Base-by-base conservation (phyloP, 2,797 vertebrate genomes). In the Champsocephalus gunnari region DNA sequence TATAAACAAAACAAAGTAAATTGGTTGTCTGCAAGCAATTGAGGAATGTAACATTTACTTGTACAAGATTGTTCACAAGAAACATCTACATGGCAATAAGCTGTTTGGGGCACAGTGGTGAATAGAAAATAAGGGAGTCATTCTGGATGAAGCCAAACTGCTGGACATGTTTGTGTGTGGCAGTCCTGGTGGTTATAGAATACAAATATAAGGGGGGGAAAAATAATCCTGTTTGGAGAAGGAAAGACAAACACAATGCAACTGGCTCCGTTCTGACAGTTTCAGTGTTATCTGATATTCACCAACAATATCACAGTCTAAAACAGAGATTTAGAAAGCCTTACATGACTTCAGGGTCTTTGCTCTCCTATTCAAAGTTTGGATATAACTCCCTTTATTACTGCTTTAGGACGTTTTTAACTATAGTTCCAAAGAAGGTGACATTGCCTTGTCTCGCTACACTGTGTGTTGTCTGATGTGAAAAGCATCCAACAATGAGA, bases 111-210 rank as follows among this genome's bases (percentile, higher is more conserved):
- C 63, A 10, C 43, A 21, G 70, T 0, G 7, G 73, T 76, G 44
- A 47, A 2, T 2, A 28, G 44, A 54, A 41, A 55, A n/a, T 28
- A 32, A 48, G 21, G 54, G 49, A 47, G 56, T n/a, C 19, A 54
- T 10, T 56, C 41, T 66, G 62, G 51, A 70, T 17, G 57, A 55
- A 69, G 79, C 51, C 53, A 34, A 12, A 28, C 44, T 34, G 2
- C 8, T 44, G 49, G 66, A 66, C 41, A 19, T 66, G 66, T 75
- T 82, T 60, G 72, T 80, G 63, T 71, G 54, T 59, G 69, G 66
- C n/a, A 64, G 85, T 85, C 68, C 17, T 61, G 13, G 66, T 56
- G 67, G 68, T 82, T 72, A 66, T 57, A 82, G 55, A 53, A 75
- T 69, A 74, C 21, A 9, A 60, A 76, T 56, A 56, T 1, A 32